Conservation (phyloP, 2,113 vertebrate species). For the Canis aureus region DNA sequence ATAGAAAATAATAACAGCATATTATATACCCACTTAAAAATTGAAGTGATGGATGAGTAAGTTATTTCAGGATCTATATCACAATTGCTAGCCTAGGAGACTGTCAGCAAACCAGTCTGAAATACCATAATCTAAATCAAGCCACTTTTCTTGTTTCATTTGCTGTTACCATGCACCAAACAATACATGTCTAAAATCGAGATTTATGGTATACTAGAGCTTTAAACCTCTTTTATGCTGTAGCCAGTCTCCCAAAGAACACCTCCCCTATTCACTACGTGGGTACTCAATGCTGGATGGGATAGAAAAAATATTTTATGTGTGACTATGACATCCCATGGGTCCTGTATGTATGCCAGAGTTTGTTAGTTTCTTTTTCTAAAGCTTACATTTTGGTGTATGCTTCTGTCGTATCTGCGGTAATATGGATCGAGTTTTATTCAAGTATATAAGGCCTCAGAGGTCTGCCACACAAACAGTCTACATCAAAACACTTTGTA, state of each 20-base stretch:
- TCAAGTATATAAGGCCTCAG: not conserved
- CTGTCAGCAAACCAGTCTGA: not conserved
- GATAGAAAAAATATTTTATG: not conserved
- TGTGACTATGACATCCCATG: not conserved
- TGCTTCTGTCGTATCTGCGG: not conserved
- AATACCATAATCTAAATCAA: not conserved
- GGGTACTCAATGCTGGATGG: not conserved
- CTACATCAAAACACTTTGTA: not conserved
- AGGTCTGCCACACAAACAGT: not conserved
- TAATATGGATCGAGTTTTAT: conserved; percentile 26
- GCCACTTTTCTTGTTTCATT: not conserved
- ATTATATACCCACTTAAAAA: not conserved
- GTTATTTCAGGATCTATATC: not conserved
- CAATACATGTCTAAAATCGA: conserved; percentile 30
- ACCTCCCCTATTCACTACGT: not conserved
- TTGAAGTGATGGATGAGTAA: not conserved
- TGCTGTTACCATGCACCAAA: not conserved
- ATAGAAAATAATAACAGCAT: not conserved
- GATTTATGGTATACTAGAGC: conserved; percentile 8
- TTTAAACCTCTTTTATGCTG: conserved; percentile 51
- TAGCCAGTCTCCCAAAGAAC: not conserved
- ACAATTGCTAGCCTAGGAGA: not conserved
- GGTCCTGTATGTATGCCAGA: not conserved
- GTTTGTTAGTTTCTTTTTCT: conserved; percentile 30
- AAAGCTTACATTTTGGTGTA: conserved; percentile 13